These are phyloP conservation scores for Oscheius sp. DNA, from an alignment of 2,888 invertebrate genomes.

Conservation along the genomic window DNA sequence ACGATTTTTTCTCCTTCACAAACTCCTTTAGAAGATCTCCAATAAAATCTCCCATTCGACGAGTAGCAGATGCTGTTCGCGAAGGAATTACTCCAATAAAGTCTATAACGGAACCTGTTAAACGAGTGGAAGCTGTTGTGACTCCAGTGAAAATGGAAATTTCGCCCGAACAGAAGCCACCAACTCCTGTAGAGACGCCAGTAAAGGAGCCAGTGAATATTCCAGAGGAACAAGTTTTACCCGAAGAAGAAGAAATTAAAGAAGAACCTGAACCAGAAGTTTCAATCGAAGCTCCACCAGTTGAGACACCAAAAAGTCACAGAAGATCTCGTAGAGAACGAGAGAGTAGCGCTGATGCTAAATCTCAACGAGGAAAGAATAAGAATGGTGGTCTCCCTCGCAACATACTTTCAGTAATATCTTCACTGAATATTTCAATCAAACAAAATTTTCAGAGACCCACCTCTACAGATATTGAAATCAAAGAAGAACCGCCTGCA, in stretches of 20 bases:
- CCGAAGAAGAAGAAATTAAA: background rate
- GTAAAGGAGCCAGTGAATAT: background rate
- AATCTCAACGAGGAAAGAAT: too few species aligned
- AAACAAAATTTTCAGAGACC: too few species aligned
- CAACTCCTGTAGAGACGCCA: slow-evolving; percentile 1
- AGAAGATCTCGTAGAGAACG: too few species aligned
- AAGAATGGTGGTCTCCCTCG: too few species aligned
- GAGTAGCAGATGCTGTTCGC: slow-evolving; percentile 33
- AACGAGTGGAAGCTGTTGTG: background rate
- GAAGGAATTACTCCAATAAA: slow-evolving; percentile 13
- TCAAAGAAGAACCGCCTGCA: too few species aligned
- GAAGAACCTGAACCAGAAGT: background rate
- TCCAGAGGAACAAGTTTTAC: background rate
- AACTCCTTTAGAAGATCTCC: slow-evolving; percentile 21
- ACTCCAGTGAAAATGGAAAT: background rate
- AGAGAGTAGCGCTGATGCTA: too few species aligned
- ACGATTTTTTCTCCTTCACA: too few species aligned
- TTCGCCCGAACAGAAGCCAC: background rate
- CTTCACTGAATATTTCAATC: too few species aligned
- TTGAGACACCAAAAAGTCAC: too few species aligned
- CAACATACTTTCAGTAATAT: too few species aligned
- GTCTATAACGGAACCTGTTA: background rate
- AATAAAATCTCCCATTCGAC: slow-evolving; percentile 34
- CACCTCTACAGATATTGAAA: too few species aligned
- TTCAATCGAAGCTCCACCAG: too few species aligned